phyloP scores from a whole-genome alignment of 2,797 vertebrate genomes.

The Lerista edwardsae region DNA sequence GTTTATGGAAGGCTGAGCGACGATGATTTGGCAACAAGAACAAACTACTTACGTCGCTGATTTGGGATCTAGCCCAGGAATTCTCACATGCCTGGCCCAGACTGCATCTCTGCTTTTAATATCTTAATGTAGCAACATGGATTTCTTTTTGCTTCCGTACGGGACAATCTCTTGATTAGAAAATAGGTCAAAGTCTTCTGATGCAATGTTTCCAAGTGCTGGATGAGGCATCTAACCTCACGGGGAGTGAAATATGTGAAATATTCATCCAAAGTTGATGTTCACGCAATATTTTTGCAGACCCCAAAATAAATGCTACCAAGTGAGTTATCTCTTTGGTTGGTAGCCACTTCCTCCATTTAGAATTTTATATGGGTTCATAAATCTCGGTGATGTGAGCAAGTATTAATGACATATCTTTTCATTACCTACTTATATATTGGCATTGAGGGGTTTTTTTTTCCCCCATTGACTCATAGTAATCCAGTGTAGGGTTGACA shows the following conservation, averaged over 20 bases:
- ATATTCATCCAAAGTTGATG: neutral
- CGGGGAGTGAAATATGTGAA: neutral
- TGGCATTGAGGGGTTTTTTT: conserved; percentile 44
- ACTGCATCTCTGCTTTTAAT: neutral
- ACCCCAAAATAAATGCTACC: neutral
- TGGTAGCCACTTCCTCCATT: conserved; percentile 13
- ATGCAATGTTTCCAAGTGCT: neutral
- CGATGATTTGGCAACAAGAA: neutral
- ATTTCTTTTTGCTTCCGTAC: neutral
- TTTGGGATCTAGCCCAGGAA: no score
- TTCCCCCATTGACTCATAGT: neutral
- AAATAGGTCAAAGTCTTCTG: neutral
- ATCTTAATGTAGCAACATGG: neutral
- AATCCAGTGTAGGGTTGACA: neutral
- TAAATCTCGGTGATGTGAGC: conserved; percentile 49
- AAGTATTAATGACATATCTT: conserved; percentile 47
- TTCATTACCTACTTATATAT: conserved; percentile 41
- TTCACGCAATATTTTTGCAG: conserved; percentile 1
- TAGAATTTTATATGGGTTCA: conserved; percentile 33
- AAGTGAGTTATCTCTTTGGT: conserved; percentile 27
- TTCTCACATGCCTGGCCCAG: neutral
- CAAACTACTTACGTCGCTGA: neutral
- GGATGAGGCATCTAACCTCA: neutral
- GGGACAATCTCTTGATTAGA: neutral
- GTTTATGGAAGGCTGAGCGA: neutral